A percentile compares a stretch with the other conserved stretches of the same genome.
Evolutionary conservation across 2,888 invertebrate species (phyloP).

Genomic region (Sphaerophoria taeniata): DNA sequence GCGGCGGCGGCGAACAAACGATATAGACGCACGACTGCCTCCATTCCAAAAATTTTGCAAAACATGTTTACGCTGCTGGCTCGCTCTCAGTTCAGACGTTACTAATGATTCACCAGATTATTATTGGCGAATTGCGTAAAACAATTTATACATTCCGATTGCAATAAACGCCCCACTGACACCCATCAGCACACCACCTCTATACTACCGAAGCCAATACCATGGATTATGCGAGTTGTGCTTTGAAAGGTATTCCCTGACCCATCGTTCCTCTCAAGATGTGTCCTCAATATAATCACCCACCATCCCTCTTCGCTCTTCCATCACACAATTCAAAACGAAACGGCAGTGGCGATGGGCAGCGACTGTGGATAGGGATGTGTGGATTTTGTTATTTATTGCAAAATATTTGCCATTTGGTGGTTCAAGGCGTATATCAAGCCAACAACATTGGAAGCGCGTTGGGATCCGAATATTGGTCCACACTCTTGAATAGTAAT

Average conservation of each 20-base stretch:
- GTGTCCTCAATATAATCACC: slow-evolving; percentile 32
- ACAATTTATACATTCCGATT: slow-evolving; percentile 60
- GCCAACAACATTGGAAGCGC: slow-evolving; percentile 47
- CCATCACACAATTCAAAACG: slow-evolving; percentile 45
- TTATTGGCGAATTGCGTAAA: slow-evolving; percentile 54
- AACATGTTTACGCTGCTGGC: slow-evolving; percentile 62
- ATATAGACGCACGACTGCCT: no score
- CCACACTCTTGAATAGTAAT: not conserved
- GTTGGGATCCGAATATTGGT: slow-evolving; percentile 18
- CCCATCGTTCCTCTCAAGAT: not conserved
- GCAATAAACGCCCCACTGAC: slow-evolving; percentile 26
- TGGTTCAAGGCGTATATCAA: slow-evolving; percentile 72
- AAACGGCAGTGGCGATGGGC: slow-evolving; percentile 17
- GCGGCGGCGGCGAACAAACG: slow-evolving; percentile 12
- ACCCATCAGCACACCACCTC: not conserved
- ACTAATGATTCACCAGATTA: slow-evolving; percentile 69
- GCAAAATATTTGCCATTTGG: slow-evolving; percentile 74
- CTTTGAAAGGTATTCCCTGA: slow-evolving; percentile 14
- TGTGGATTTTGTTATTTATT: slow-evolving; percentile 73
- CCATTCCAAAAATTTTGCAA: slow-evolving; percentile 26
- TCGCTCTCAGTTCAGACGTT: slow-evolving; percentile 41
- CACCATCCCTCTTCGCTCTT: not conserved
- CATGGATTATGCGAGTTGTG: no score
- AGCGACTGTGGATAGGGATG: not conserved
- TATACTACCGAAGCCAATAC: no score